Evolutionary conservation across 2,888 invertebrate species (phyloP).

Genomic region (Ochropleura leucogaster): DNA sequence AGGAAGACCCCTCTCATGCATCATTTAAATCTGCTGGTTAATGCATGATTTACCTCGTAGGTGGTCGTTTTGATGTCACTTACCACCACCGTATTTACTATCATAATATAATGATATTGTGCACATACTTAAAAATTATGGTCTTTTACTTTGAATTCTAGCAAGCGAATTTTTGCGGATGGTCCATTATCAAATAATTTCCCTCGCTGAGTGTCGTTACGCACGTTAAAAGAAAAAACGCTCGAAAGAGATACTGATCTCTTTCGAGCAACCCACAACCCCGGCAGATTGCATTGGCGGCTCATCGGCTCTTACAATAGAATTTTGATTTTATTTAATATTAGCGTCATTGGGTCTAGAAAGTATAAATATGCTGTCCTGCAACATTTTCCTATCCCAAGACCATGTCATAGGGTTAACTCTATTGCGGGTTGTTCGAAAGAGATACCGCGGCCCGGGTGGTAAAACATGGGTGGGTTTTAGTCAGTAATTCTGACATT

Average conservation of each 20-base stretch:
- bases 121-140: constrained; percentile 30
- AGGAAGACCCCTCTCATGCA: neutral
- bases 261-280: no score
- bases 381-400: no score
- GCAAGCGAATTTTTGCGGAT: neutral
- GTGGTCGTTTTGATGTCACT: neutral
- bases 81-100: constrained; percentile 15
- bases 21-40: neutral
- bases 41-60: constrained; percentile 5
- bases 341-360: neutral
- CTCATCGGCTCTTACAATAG: constrained; percentile 12
- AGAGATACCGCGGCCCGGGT: no score
- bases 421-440: no score
- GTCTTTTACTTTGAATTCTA: constrained; percentile 24
- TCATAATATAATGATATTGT: constrained; percentile 13
- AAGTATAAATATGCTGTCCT: no score
- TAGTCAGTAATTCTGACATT: no score
- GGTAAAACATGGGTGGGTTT: no score
- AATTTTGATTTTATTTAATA: constrained; percentile 22
- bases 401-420: no score
- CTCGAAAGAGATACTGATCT: no score
- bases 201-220: no score
- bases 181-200: no score
- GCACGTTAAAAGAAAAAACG: no score
- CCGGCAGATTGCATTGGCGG: constrained; percentile 3